phyloP scores from a whole-genome alignment of 1,140 invertebrate genomes.

The Penaeus chinensis region DNA sequence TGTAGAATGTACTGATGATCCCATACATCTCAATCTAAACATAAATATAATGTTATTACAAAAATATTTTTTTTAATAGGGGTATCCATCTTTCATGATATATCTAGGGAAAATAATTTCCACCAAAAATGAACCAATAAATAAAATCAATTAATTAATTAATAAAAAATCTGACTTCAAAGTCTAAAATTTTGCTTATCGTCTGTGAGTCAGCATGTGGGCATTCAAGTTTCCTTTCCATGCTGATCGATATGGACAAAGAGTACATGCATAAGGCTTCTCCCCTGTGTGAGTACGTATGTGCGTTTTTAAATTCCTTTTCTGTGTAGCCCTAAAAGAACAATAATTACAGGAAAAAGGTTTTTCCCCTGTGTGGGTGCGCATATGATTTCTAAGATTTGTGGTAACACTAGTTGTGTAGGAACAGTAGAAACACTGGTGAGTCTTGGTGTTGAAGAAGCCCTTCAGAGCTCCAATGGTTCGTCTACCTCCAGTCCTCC shows the following conservation, averaged over 20 bases:
- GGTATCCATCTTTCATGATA: background rate
- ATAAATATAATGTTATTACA: too few species aligned
- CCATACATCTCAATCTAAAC: too few species aligned
- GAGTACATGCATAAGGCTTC: constrained; percentile 43
- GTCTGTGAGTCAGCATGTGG: constrained; percentile 38
- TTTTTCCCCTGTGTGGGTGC: constrained; percentile 52
- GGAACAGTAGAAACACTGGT: constrained; percentile 56
- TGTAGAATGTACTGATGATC: too few species aligned
- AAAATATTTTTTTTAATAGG: too few species aligned
- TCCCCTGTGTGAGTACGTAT: constrained; percentile 50
- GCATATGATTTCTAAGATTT: constrained; percentile 53
- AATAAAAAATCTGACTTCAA: too few species aligned
- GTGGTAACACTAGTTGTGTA: constrained; percentile 56
- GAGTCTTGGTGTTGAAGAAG: constrained; percentile 45
- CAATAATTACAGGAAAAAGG: constrained; percentile 49
- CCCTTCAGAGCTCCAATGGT: constrained; percentile 18
- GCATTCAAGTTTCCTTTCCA: constrained; percentile 49
- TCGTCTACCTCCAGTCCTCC: constrained; percentile 31
- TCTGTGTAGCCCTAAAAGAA: constrained; percentile 45
- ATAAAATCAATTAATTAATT: background rate
- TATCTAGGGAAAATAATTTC: background rate
- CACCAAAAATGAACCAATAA: background rate
- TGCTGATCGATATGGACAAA: constrained; percentile 42
- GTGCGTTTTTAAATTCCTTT: constrained; percentile 49
- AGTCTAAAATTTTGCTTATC: background rate